Evolutionary conservation across 2,888 invertebrate species (phyloP).

Genomic region (Rugalucina vietnamica): DNA sequence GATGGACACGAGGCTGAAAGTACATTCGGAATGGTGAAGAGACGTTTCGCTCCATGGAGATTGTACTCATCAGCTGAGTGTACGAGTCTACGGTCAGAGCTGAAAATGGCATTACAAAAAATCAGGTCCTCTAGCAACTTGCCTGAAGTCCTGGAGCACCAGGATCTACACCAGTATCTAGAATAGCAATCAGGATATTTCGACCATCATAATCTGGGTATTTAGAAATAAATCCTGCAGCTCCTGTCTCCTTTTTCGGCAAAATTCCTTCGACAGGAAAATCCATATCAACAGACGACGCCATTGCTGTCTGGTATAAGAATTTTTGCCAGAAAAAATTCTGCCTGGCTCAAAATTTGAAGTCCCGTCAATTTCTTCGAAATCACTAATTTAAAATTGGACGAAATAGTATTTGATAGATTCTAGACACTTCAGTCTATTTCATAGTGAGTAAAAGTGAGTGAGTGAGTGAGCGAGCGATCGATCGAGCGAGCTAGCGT

Average conservation of each 20-base stretch:
- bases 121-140: slow-evolving; percentile 19
- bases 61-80: too few relatives aligned
- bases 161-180: slow-evolving; percentile 99
- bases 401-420: too few relatives aligned
- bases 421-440: too few relatives aligned
- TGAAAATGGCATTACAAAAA: too few relatives aligned
- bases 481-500: too few relatives aligned
- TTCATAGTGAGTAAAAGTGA: too few relatives aligned
- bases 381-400: not conserved
- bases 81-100: too few relatives aligned
- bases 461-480: too few relatives aligned
- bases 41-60: too few relatives aligned
- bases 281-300: slow-evolving; percentile 76
- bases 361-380: not conserved
- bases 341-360: not conserved
- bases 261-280: slow-evolving; percentile 82
- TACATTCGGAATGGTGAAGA: too few relatives aligned
- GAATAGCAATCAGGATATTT: slow-evolving; percentile 95
- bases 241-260: slow-evolving; percentile 98
- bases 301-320: slow-evolving; percentile 66
- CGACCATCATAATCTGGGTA: slow-evolving; percentile 96
- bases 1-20: too few relatives aligned
- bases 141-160: slow-evolving; percentile 96
- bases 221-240: slow-evolving; percentile 93
- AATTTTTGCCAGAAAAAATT: not conserved